Base-by-base conservation (phyloP, 2,797 vertebrate species). In the Sorex maritimensis region DNA sequence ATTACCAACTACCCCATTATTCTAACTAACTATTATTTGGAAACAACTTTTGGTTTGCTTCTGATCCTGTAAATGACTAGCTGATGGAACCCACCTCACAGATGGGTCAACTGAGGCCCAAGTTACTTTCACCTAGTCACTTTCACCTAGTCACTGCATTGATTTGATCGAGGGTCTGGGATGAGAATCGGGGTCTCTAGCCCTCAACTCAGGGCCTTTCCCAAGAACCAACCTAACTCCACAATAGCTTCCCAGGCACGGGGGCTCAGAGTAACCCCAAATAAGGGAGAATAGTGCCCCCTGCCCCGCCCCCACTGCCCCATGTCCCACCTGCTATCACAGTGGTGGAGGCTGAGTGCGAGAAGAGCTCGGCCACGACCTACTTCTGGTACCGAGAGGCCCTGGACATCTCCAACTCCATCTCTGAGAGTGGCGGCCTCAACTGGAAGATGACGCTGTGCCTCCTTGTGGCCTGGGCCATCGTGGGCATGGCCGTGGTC, bases 311-410 rank as follows among this genome's bases (percentile, higher is more conserved):
- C 58, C 58, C 58, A n/a, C n/a, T 23, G 24, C 23, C 77, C 41
- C 0, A 0, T 69, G 11, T 74, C 63, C 15, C 84, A 86, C 89
- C 88, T 77, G 49, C 67, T 86, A 17, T 95, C 97, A 58, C 97
- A 99, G 99, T 99, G 90, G 98, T 99, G 95, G 99, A 98, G 97
- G 97, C 99, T 0, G 99, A 99, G 97, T 99, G 99, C 5, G 99
- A 99, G 85, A 99, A 99, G 98, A 99, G 99, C 97, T 99, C 99
- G 0, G 99, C 99, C 86, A 99, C 99, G 67, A 99, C 99, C 34
- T 99, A 99, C 97, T 99, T 99, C 98, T 99, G 99, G 99, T 99
- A 99, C 97, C 98, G 99, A 1, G 98, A 99, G 97, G 97, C 99
- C 49, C 95, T 99, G 94, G 99, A 99, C 97, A 99, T 99, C 97